A percentile compares a stretch with the other conserved stretches of the same genome.
Evolutionary conservation across 2,113 vertebrate genomes (phyloP).

Genomic region (Pandion haliaetus): DNA sequence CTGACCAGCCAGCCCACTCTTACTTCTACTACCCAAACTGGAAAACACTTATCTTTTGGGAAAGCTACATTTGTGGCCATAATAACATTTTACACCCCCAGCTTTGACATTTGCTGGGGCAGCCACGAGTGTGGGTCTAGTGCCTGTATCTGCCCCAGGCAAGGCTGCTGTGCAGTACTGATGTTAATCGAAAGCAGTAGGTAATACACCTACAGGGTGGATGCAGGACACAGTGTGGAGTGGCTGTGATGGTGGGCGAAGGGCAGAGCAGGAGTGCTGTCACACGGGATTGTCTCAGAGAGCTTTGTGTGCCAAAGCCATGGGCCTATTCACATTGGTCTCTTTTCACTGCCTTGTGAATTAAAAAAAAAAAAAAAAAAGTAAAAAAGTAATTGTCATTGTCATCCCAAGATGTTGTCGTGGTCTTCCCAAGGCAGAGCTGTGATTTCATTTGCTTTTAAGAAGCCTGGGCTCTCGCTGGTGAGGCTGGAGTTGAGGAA

Average conservation of each 20-base stretch:
- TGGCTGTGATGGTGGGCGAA: accelerated
- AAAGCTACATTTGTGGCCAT: background rate
- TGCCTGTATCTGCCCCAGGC: background rate
- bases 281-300: accelerated
- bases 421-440: background rate
- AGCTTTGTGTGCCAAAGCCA: background rate
- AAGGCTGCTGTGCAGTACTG: background rate
- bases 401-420: background rate
- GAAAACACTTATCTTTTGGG: background rate
- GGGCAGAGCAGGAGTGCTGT: background rate
- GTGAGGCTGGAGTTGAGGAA: background rate
- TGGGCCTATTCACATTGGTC: background rate
- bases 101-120: background rate
- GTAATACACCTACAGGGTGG: background rate
- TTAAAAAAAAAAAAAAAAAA: background rate
- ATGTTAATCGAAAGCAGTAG: background rate
- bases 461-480: background rate
- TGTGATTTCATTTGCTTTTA: background rate
- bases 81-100: background rate
- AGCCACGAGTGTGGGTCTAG: background rate
- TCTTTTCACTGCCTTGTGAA: background rate
- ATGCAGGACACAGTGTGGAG: background rate
- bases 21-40: background rate
- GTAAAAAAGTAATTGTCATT: background rate
- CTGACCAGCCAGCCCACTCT: background rate